Conservation (phyloP, 2,797 vertebrate species). For the Perodicticus potto region DNA sequence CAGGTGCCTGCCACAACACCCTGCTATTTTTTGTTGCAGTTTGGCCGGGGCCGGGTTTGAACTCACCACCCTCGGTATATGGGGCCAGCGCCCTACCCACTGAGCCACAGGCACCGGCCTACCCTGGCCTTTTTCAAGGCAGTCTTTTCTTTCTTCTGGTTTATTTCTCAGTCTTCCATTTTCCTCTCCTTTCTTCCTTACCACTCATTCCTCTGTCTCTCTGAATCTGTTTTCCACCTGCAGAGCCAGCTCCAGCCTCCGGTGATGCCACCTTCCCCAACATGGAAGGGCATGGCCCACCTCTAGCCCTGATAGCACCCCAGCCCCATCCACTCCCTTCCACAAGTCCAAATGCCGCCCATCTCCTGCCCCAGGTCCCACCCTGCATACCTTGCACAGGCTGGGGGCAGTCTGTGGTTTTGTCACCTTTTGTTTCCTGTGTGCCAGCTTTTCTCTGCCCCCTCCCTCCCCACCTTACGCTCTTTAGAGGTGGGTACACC, state of each 20-base stretch:
- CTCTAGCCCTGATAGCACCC: neutral
- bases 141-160: neutral
- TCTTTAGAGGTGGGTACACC: neutral
- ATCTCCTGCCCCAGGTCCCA: accelerated
- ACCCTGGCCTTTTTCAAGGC: accelerated
- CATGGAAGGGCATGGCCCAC: neutral
- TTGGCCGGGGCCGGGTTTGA: too few relatives aligned
- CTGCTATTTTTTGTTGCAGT: too few relatives aligned
- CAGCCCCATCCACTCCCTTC: neutral
- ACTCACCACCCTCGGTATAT: too few relatives aligned
- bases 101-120: too few relatives aligned
- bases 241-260: neutral
- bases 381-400: neutral
- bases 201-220: neutral
- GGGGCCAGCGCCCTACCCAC: too few relatives aligned
- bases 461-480: neutral
- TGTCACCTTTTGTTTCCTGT: neutral
- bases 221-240: neutral
- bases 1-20: too few relatives aligned
- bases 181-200: neutral
- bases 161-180: neutral
- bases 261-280: neutral
- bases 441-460: neutral
- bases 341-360: neutral
- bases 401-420: neutral